Conservation (phyloP, 2,888 invertebrate species). For the Cephalotes varians region DNA sequence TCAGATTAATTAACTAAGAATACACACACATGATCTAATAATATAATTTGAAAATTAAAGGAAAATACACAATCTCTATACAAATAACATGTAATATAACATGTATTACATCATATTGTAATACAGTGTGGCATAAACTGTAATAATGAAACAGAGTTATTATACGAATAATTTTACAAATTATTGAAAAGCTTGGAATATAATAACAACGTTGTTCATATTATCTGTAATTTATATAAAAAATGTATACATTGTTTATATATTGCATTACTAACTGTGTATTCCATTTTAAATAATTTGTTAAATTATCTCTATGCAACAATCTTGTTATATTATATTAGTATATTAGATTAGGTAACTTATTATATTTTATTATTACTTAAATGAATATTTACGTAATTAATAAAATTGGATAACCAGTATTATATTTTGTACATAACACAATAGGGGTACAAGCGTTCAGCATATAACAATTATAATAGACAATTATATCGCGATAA, state of each 20-base stretch:
- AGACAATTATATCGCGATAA: background rate
- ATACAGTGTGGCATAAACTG: background rate
- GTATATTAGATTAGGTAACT: background rate
- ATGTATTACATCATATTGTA: background rate
- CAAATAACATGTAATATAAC: background rate
- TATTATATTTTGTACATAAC: background rate
- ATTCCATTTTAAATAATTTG: constrained; percentile 6
- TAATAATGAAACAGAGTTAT: background rate
- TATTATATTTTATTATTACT: background rate
- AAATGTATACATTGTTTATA: background rate
- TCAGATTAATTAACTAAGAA: constrained; percentile 3
- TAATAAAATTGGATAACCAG: background rate
- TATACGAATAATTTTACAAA: constrained; percentile 14
- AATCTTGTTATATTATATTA: background rate
- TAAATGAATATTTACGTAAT: background rate
- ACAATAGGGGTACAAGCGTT: background rate
- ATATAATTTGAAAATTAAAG: background rate
- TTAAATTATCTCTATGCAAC: background rate
- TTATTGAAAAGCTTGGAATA: background rate
- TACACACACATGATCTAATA: background rate
- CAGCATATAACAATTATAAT: background rate
- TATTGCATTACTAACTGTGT: background rate
- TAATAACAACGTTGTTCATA: background rate
- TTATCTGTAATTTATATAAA: constrained; percentile 1
- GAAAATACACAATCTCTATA: background rate